Percentiles rank a stretch among this genome's conserved stretches.
Evolutionary conservation across 2,888 invertebrate species (phyloP).

Genomic region (Thera britannica): DNA sequence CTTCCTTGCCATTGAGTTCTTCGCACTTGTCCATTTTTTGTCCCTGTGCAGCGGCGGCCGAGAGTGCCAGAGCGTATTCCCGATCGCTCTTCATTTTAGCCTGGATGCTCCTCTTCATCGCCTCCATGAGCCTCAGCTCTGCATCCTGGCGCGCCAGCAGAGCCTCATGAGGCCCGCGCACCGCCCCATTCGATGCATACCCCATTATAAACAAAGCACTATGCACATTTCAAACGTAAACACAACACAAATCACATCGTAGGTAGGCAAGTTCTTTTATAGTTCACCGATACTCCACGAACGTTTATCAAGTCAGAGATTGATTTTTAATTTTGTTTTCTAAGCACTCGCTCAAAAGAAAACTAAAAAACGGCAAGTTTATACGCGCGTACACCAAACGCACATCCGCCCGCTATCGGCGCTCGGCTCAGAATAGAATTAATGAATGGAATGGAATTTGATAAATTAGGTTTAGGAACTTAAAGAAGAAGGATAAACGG

Average conservation of each 20-base stretch:
- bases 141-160: conserved; percentile 95
- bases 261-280: conserved; percentile 19
- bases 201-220: conserved; percentile 86
- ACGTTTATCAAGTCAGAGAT: conserved; percentile 7
- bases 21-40: conserved; percentile 92
- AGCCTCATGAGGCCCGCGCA: conserved; percentile 95
- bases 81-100: conserved; percentile 96
- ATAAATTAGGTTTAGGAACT: not conserved
- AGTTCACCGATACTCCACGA: conserved; percentile 65
- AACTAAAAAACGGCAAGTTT: conserved; percentile 25
- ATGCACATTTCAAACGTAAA: conserved; percentile 74
- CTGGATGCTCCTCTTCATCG: conserved; percentile 94
- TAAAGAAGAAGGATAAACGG: too few species aligned
- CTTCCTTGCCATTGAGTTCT: conserved; percentile 86
- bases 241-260: conserved; percentile 80
- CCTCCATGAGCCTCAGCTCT: conserved; percentile 95
- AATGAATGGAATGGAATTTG: too few species aligned
- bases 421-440: conserved; percentile 66
- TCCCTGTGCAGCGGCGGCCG: conserved; percentile 92
- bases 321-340: not conserved
- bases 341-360: conserved; percentile 21
- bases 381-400: conserved; percentile 27
- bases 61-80: conserved; percentile 94
- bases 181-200: conserved; percentile 94
- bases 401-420: conserved; percentile 66